Conservation (phyloP, 2,797 vertebrate genomes). For the Sebastes hubbsi region DNA sequence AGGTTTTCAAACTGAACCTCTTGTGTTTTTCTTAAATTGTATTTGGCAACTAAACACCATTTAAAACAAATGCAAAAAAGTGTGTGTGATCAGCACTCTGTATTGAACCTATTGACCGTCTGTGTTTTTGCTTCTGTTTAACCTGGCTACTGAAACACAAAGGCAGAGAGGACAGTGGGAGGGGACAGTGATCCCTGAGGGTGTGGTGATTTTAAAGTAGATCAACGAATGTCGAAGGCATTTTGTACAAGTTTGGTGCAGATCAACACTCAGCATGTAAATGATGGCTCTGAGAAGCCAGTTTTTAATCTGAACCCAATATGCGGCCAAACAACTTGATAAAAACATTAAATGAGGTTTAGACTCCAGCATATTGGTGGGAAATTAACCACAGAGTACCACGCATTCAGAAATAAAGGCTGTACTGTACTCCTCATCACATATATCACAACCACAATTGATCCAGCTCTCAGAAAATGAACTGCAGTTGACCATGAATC, state of each 20-base stretch:
- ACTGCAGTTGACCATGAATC: conserved; percentile 28
- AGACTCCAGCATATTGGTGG: neutral
- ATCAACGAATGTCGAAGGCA: neutral
- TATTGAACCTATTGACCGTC: neutral
- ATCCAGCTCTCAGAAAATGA: neutral
- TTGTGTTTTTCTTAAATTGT: no score
- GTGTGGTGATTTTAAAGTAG: neutral
- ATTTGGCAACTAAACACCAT: neutral
- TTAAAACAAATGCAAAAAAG: neutral
- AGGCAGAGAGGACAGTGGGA: neutral
- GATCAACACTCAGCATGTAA: neutral
- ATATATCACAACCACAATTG: neutral
- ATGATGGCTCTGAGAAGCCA: neutral
- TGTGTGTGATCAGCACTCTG: neutral
- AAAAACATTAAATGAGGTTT: fast-evolving
- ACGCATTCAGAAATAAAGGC: neutral
- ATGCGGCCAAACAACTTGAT: neutral
- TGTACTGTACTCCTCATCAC: neutral
- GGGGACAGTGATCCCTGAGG: neutral
- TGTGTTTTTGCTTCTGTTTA: neutral
- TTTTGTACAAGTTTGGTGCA: neutral
- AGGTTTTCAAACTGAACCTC: neutral
- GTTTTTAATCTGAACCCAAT: neutral
- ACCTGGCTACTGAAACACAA: neutral
- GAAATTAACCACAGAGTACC: neutral